Conservation (phyloP, 2,888 invertebrate genomes). For the Theristus sp. region DNA sequence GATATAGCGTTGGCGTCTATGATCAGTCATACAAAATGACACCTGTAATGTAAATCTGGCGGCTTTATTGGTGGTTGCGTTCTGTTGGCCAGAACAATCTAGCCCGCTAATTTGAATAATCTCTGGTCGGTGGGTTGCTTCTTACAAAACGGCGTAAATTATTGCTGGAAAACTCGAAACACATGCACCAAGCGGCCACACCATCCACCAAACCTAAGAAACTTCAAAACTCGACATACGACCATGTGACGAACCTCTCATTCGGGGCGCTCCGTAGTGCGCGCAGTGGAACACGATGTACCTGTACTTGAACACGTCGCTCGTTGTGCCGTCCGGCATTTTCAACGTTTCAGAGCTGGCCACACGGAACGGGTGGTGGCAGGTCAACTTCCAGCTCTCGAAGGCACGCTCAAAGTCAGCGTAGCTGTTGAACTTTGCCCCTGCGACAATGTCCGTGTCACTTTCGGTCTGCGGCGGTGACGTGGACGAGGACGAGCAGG, state of each 20-base stretch:
- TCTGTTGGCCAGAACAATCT: too few species aligned
- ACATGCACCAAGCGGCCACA: too few species aligned
- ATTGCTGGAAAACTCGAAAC: too few species aligned
- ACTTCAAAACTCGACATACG: too few species aligned
- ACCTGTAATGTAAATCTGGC: too few species aligned
- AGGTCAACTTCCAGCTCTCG: conserved; percentile 16
- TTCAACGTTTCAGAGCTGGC: conserved; percentile 20
- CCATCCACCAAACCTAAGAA: too few species aligned
- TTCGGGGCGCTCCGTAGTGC: conserved; percentile 22
- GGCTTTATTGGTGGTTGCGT: too few species aligned
- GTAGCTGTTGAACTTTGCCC: conserved; percentile 10
- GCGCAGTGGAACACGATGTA: conserved; percentile 26
- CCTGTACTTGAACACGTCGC: conserved; percentile 16
- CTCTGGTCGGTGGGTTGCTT: too few species aligned
- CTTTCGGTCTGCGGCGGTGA: too few species aligned
- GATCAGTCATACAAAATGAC: neutral
- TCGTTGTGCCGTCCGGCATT: conserved; percentile 11
- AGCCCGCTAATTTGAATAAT: too few species aligned
- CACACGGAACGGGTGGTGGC: conserved; percentile 20
- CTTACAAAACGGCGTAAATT: too few species aligned
- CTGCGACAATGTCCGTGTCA: neutral
- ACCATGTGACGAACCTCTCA: conserved; percentile 15
- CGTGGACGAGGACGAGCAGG: too few species aligned
- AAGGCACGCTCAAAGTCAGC: conserved; percentile 17
- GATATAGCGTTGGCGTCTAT: neutral